Evolutionary conservation across 2,888 invertebrate genomes (phyloP).

Genomic region (Elysia crispata): DNA sequence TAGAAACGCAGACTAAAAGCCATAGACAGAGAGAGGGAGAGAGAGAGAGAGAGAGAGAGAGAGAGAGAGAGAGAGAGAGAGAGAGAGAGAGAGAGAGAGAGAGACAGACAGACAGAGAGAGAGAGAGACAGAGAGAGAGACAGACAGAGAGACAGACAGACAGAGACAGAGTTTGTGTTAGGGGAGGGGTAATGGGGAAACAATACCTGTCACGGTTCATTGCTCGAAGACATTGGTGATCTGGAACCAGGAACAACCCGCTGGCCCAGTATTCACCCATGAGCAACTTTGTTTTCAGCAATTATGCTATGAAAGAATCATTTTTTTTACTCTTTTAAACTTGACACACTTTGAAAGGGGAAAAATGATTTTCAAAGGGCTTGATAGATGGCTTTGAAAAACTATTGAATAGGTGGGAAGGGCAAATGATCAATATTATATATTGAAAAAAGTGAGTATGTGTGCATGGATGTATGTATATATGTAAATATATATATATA

Average conservation of each 20-base stretch:
- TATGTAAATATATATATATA: too few relatives aligned
- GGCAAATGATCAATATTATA: too few relatives aligned
- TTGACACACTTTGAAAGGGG: constrained; percentile 55
- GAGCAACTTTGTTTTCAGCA: too few relatives aligned
- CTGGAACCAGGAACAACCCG: constrained; percentile 76
- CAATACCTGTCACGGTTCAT: constrained; percentile 43
- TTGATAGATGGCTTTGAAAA: too few relatives aligned
- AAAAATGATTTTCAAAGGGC: constrained; percentile 75
- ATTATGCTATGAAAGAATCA: constrained; percentile 73
- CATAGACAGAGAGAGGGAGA: background rate
- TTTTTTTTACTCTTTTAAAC: constrained; percentile 64
- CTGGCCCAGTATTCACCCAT: constrained; percentile 69
- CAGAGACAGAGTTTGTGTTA: background rate
- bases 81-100: background rate
- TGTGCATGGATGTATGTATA: too few relatives aligned
- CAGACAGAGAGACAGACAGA: constrained; percentile 1
- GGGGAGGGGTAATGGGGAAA: too few relatives aligned
- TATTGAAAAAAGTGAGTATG: too few relatives aligned
- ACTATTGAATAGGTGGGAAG: too few relatives aligned
- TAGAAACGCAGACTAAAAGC: background rate
- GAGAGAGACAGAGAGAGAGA: constrained; percentile 30
- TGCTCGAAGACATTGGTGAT: constrained; percentile 67
- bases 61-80: background rate
- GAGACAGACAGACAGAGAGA: background rate
- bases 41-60: constrained; percentile 7